Base-by-base conservation (phyloP, 2,797 vertebrate genomes). In the Neopelma chrysocephalum region DNA sequence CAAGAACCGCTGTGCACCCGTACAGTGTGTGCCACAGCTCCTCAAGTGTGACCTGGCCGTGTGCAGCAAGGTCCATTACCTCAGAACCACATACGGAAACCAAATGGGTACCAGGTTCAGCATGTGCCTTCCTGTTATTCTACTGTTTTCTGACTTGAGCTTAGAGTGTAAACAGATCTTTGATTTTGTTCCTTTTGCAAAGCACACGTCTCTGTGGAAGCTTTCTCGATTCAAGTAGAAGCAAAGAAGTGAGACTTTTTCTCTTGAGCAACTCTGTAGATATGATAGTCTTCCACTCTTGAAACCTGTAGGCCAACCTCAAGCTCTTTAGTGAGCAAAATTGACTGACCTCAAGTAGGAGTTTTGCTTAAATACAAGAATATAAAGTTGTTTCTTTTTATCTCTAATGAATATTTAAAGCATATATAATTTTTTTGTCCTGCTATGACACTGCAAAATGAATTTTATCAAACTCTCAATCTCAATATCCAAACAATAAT, bases 61-160 rank as follows among this genome's bases (percentile, higher is more conserved):
- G 58, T 43, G 69, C 78, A 69, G 58, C 72, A 66, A 64, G 15
- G 45, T 72, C 68, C 48, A 3, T 89, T 72, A 80, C 73, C 70
- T 93, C 89, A 90, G 31, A 66, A 96, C 96, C 62, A 1, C 65
- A 9, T 70, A 42, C 3, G 11, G 91, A 97, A 96, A 92, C 89
- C 90, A 90, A 64, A 68, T 0, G 53, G 70, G 86, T 81, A 73
- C 53, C 25, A 22, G 83, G 86, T 87, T 89, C 78, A 92, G 45
- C 42, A 27, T 45, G 60, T 62, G 64, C 75, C 60, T 96, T 96
- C 95, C 95, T 96, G 95, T 94, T 96, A 92, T 87, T 82, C 72
- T 80, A 1, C 57, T 79, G 34, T 21, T 50, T 81, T 94, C 70
- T 94, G 75, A 56, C 62, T 86, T 14, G 27, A 60, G 34, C 77